Conservation (phyloP, 2,888 invertebrate species). For the Rugalucina vietnamica region DNA sequence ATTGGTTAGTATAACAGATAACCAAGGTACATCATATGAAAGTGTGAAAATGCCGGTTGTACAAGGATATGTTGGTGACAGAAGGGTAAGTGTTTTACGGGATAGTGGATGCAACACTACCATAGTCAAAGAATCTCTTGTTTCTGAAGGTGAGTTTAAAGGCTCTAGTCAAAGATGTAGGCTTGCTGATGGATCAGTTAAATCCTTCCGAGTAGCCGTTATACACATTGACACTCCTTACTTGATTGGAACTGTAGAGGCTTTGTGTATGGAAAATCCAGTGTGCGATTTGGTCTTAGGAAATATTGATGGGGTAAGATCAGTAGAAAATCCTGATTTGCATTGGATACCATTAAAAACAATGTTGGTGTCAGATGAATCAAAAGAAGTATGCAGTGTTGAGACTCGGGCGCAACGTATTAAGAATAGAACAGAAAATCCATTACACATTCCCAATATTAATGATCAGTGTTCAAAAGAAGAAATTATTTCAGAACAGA, state of each 20-base stretch:
- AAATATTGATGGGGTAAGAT: slow-evolving; percentile 31
- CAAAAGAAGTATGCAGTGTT: no score
- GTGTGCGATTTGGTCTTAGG: slow-evolving; percentile 46
- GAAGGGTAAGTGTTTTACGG: slow-evolving; percentile 20
- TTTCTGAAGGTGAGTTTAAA: slow-evolving; percentile 22
- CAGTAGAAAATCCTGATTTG: slow-evolving; percentile 30
- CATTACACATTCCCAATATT: no score
- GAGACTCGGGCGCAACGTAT: neutral
- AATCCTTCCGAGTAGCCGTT: slow-evolving; percentile 19
- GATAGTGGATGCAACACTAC: slow-evolving; percentile 48
- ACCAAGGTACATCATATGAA: no score
- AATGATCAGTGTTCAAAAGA: neutral
- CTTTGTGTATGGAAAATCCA: slow-evolving; percentile 45
- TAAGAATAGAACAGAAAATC: neutral
- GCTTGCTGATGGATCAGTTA: slow-evolving; percentile 43
- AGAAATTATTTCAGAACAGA: neutral
- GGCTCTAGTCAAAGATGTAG: slow-evolving; percentile 28
- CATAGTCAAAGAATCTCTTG: slow-evolving; percentile 38
- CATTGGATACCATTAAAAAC: slow-evolving; percentile 14
- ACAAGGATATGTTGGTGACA: slow-evolving; percentile 22
- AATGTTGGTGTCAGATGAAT: no score
- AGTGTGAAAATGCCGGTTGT: neutral
- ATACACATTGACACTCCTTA: slow-evolving; percentile 47
- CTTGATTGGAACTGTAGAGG: slow-evolving; percentile 28
- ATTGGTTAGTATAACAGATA: no score